Base-by-base conservation (phyloP, 2,888 invertebrate genomes). In the Troides oblongomaculatus region DNA sequence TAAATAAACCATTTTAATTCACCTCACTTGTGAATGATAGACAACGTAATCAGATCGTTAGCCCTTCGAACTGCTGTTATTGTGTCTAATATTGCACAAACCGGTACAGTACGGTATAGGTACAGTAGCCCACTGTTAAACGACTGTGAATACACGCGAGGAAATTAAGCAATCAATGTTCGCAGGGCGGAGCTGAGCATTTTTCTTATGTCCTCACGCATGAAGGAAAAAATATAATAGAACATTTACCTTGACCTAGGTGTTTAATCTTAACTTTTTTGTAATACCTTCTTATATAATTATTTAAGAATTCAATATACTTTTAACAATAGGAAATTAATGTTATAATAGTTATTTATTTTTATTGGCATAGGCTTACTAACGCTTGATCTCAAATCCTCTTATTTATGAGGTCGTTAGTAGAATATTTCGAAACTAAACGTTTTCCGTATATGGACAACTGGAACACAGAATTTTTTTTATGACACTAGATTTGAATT, bases 41-140 rank as follows among this genome's bases (percentile, higher is more conserved):
- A 17, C 36, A 50, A 17, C 59, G 10, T 21, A 56, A 64, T 61
- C 43, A 66, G 70, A 66, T 70, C 36, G 43, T 21, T 36, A 46
- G 66, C 66, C 63, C 70, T 64, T 60, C 63, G n/a, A n/a, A 57
- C 46, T 46, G 63, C 25, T 72, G 72, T 73, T 72, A 72, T 71
- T 71, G 71, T 72, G 66, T 71, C 57, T 68, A 62, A 70, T 71
- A 73, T 74, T 74, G 74, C 74, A 74, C 72, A 74, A 74, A 69
- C 72, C n/a, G 63, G 69, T 69, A 1, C 21, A 21, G 21, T 21
- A 21, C 21, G 21, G 21, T 21, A 21, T 21, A 66, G 43, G 23
- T 23, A 60, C 71, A 62, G 71, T 70, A 71, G 75, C 74, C 74
- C 74, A 71, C 71, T 71, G 71, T 74, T 75, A 70, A 73, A 68